These are phyloP conservation scores for Apamea monoglypha DNA, from an alignment of 2,888 invertebrate genomes.

Conservation along the genomic window DNA sequence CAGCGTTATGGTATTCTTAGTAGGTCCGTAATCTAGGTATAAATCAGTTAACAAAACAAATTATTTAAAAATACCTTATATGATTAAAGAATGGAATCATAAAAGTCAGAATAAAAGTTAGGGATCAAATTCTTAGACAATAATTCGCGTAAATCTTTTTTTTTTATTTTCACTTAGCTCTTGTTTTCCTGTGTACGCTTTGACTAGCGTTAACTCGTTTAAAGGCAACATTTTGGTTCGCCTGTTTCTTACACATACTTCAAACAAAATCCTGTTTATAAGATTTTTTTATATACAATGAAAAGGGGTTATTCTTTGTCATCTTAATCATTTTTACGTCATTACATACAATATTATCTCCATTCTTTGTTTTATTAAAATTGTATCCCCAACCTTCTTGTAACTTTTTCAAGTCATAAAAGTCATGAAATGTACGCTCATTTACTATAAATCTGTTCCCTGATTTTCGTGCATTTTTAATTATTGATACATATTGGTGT, in stretches of 20 bases:
- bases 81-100: neutral
- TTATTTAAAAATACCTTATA: too few species aligned
- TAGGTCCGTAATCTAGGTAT: too few species aligned
- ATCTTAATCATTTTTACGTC: constrained; percentile 3
- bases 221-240: constrained; percentile 1
- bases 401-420: neutral
- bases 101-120: neutral
- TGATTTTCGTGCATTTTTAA: constrained; percentile 7
- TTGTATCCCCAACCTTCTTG: constrained; percentile 5
- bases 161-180: neutral
- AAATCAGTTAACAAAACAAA: too few species aligned
- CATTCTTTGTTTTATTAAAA: constrained; percentile 2
- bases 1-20: too few species aligned
- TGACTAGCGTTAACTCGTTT: neutral
- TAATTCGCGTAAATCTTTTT: neutral
- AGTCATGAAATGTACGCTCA: constrained; percentile 6
- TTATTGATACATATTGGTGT: constrained; percentile 1
- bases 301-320: constrained; percentile 3
- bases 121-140: neutral
- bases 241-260: neutral
- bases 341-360: neutral
- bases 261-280: neutral
- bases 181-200: neutral
- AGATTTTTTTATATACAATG: neutral
- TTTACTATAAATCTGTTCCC: neutral